Conservation (phyloP, 2,113 vertebrate genomes). For the Hiodon alosoides region DNA sequence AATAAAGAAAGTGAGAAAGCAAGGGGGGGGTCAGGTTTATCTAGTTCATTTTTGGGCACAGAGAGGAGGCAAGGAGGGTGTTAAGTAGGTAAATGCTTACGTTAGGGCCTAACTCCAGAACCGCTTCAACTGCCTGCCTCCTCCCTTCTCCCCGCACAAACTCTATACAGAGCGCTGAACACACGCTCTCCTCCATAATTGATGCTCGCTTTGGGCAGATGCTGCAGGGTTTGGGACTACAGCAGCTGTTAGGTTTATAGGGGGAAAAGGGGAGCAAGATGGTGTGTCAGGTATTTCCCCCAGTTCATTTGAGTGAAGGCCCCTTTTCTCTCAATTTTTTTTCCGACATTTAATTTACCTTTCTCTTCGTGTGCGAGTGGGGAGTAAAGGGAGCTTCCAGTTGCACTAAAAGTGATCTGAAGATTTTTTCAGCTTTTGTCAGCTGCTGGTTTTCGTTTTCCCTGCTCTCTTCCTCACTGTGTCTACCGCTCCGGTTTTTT, state of each 20-base stretch:
- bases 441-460: no score
- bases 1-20: conserved; percentile 17
- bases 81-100: conserved; percentile 64
- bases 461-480: no score
- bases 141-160: conserved; percentile 39
- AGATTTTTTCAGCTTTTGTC: not conserved
- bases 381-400: no score
- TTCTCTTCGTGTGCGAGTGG: no score
- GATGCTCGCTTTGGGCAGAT: conserved; percentile 72
- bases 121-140: conserved; percentile 41
- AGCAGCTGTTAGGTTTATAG: conserved; percentile 77
- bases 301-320: no score
- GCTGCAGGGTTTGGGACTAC: conserved; percentile 69
- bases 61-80: conserved; percentile 57
- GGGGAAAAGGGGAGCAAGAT: conserved; percentile 72
- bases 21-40: conserved; percentile 46
- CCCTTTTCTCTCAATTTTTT: no score
- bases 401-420: not conserved
- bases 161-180: conserved; percentile 37
- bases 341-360: no score
- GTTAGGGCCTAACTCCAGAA: conserved; percentile 53
- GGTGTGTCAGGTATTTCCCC: conserved; percentile 77
- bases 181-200: conserved; percentile 57
- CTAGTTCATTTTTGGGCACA: conserved; percentile 62
- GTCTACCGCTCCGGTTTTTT: no score